These are phyloP conservation scores for Varroa destructor DNA, from an alignment of 1,140 invertebrate genomes.

Conservation along the genomic window DNA sequence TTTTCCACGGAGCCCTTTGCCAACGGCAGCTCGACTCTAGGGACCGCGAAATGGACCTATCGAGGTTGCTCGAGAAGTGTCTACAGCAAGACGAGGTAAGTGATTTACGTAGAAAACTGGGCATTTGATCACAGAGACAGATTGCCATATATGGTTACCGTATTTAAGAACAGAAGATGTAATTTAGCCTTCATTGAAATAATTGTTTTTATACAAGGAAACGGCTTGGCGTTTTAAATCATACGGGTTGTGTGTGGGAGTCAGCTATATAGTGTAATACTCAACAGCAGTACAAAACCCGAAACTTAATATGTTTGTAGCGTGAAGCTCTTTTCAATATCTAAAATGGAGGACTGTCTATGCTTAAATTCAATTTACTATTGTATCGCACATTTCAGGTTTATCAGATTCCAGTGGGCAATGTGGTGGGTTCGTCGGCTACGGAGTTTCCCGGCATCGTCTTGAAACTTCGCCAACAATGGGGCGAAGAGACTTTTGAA, in stretches of 20 bases:
- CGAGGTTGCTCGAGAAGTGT: conserved; percentile 23
- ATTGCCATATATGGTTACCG: background rate
- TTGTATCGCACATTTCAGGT: background rate
- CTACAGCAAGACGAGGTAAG: conserved; percentile 25
- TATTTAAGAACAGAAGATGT: too few species aligned
- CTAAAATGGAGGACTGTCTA: too few species aligned
- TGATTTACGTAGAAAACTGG: background rate
- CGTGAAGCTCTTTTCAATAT: too few species aligned
- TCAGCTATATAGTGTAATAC: background rate
- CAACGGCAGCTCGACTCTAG: conserved; percentile 16
- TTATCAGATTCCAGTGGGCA: conserved; percentile 11
- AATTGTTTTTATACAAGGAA: background rate
- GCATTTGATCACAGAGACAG: background rate
- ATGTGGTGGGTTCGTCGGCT: background rate
- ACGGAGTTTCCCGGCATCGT: conserved; percentile 24
- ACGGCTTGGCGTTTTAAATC: background rate
- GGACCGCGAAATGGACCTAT: conserved; percentile 26
- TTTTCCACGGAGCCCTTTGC: conserved; percentile 24
- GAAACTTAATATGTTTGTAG: too few species aligned
- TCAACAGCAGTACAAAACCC: background rate
- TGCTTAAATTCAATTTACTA: too few species aligned
- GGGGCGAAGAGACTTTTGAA: conserved; percentile 19
- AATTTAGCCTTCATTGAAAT: background rate
- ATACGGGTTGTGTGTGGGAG: background rate
- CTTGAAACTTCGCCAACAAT: background rate